These are phyloP conservation scores for Priocnemis perturbator DNA, from an alignment of 2,888 invertebrate genomes.

Conservation along the genomic window DNA sequence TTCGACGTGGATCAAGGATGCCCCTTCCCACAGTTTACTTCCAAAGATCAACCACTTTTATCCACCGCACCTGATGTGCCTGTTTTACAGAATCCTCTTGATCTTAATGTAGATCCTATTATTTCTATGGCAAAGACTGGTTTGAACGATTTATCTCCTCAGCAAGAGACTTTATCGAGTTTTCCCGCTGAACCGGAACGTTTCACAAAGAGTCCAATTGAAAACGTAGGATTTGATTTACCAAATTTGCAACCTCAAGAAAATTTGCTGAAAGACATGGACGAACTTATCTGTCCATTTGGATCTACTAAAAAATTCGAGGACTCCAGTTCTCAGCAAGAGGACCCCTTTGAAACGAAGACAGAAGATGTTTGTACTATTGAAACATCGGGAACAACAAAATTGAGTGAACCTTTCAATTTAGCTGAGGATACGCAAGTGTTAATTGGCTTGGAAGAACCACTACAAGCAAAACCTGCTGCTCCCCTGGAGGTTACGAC, in stretches of 20 bases:
- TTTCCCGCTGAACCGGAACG: slow-evolving; percentile 19
- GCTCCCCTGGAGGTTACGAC: neutral
- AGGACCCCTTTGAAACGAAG: neutral
- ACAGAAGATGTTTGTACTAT: neutral
- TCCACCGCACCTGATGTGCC: neutral
- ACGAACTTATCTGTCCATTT: slow-evolving; percentile 19
- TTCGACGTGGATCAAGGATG: neutral
- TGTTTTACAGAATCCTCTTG: neutral
- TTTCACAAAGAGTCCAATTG: neutral
- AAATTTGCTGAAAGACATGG: neutral
- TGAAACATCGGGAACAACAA: neutral
- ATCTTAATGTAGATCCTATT: neutral
- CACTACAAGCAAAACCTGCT: slow-evolving; percentile 46
- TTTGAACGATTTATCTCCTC: no score
- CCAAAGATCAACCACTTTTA: neutral
- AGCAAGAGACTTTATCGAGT: slow-evolving; percentile 18
- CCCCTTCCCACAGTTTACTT: neutral
- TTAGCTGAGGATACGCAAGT: slow-evolving; percentile 66
- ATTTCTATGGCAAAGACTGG: neutral
- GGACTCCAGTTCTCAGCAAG: neutral
- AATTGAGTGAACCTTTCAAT: slow-evolving; percentile 38
- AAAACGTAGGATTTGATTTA: slow-evolving; percentile 38
- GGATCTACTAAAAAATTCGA: neutral
- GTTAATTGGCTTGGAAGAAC: slow-evolving; percentile 64
- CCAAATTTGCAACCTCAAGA: neutral